Base-by-base conservation (phyloP, 2,113 vertebrate genomes). In the Synchiropus splendidus region DNA sequence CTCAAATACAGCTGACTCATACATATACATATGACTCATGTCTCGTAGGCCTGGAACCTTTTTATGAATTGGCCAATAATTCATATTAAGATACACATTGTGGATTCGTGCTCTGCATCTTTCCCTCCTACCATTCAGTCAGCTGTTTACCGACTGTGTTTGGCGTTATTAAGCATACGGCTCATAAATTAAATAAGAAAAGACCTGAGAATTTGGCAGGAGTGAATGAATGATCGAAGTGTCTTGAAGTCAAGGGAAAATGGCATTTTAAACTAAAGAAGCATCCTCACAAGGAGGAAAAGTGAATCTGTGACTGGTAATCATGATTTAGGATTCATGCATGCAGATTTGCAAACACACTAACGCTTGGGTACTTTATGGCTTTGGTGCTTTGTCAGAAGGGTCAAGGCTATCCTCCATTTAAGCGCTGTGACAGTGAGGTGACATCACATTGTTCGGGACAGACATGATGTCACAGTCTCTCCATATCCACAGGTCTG, bases 171-270 rank as follows among this genome's bases (percentile, higher is more conserved):
- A n/a, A n/a, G n/a, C n/a, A n/a, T n/a, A n/a, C n/a, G n/a, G 21
- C 21, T 27, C 21, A 27, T 27, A 4, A 27, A 5, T 27, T 82
- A 85, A 87, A 84, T 83, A 79, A 83, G 74, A 81, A 85, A 82
- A 67, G 78, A 85, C 82, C 78, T 79, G 79, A 79, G 79, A 83
- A 87, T 85, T 85, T 85, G 81, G 82, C 81, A 80, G 62, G 71
- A 81, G 75, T 79, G 78, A 84, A 79, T 78, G 79, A 79, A 79
- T 83, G 78, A 78, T 77, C 70, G 79, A 61, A n/a, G 53, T 63
- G 49, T 32, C 45, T 83, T 84, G 80, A 85, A 83, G 83, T 76
- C 67, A 31, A 73, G 78, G 76, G 78, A 81, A 84, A 83, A 84
- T 79, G 65, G 80, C 75, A 81, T 83, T 84, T 83, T 82, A 85